Evolutionary conservation across 2,797 vertebrate species (phyloP).

Genomic region (Hydrolagus colliei): DNA sequence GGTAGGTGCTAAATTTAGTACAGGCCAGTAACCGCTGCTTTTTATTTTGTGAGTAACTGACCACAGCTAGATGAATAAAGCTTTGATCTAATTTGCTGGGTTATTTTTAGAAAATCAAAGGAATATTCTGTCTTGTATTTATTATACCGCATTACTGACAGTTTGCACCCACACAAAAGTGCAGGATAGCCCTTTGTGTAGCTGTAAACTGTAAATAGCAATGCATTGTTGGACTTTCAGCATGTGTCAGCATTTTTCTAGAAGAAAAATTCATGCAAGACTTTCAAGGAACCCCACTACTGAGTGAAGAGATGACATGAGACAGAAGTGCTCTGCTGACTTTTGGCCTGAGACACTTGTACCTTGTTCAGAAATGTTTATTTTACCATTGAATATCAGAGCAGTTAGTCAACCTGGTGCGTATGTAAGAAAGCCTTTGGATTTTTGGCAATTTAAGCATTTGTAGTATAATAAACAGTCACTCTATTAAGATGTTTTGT

Average conservation of each 20-base stretch:
- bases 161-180: background rate
- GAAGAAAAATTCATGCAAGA: background rate
- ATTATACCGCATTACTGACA: background rate
- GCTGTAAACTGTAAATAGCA: background rate
- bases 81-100: background rate
- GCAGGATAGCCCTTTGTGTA: background rate
- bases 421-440: background rate
- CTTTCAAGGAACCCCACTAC: background rate
- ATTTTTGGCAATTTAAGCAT: background rate
- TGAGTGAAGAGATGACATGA: background rate
- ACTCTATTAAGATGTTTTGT: background rate
- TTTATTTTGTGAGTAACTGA: conserved; percentile 6
- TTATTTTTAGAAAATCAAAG: background rate
- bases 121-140: background rate
- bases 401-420: background rate
- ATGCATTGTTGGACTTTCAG: background rate
- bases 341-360: background rate
- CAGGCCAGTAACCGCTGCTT: background rate
- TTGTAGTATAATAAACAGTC: background rate
- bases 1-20: too few relatives aligned
- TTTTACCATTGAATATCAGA: background rate
- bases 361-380: background rate
- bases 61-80: background rate
- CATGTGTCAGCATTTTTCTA: background rate
- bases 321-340: background rate